Evolutionary conservation across 1,140 invertebrate genomes (phyloP), one percentile per base, ranked within the genome.

Genomic region (Ladona fulva): DNA sequence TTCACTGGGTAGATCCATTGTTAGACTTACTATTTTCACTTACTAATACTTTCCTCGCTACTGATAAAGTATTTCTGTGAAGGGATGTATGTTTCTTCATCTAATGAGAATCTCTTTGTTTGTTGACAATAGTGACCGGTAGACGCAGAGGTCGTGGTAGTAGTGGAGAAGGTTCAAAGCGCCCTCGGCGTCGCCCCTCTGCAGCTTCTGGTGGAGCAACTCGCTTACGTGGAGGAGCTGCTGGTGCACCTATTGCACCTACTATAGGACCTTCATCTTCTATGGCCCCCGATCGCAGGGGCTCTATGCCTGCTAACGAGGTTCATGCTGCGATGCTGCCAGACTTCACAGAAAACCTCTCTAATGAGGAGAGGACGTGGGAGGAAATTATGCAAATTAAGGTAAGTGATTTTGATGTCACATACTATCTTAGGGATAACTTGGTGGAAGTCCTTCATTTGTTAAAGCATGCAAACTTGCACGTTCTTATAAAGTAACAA

Each of bases 321-420:
- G 89, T 91, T 77, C 89, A 92, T 80, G 88, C 92, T 1, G 90
- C 92, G 0, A 92, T 93, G 89, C 80, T 93, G 78, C 92, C 92
- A 0, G 92, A 94, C 85, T 84, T 94, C 8, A 93, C 92, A 19
- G 91, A 93, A 84, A 92, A 92, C 84, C 85, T 93, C 74, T 92
- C 92, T 8, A 94, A 94, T 81, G 93, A 95, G 84, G 91, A 93
- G 83, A 88, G 91, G 12, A 93, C 92, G 11, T 94, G 93, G 93
- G 92, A 94, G 82, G 92, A 94, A 86, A 93, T 95, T 52, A 93
- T 93, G 90, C 90, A 92, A 82, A 94, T 95, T 42, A 94, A 94
- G 83, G 89, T 66, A 12, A 37, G 29, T 37, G 8, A 37, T 37
- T 37, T 37, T 37, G 29, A 37, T 37, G 29, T 37, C 8, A 37